Evolutionary conservation across 1,140 invertebrate genomes (phyloP), one percentile per base, ranked within the genome.

Genomic region (Ctenoplectra terminalis): DNA sequence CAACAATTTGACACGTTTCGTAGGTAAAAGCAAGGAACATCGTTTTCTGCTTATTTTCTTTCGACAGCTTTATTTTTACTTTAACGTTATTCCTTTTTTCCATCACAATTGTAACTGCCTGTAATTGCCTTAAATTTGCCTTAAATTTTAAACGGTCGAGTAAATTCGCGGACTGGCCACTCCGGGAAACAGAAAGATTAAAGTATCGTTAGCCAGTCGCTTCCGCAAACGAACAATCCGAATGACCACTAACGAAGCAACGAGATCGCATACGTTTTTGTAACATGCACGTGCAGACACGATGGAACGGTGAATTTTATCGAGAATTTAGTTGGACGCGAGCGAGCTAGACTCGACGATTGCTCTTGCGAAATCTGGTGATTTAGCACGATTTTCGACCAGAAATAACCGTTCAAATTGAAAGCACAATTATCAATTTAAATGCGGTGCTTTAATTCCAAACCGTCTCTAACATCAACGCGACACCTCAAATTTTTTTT

Each of bases 241-340:
- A 52, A 54, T 63, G 78, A 73, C 48, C 71, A 20, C 40, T 75
- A 81, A 81, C 71, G 71, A 81, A 66, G 31, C 75, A 81, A 81
- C 72, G 78, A 75, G 71, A 54, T 81, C 78, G 66, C 60, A 60
- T 75, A 46, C 58, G 48, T n/a, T 17, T 46, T 17, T 26, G 4
- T 17, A 31, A 34, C 29, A 37, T 20, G n/a, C n/a, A 40, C 70
- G 77, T 17, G 48, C 23, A 34, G 58, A 31, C 11, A 40, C 29
- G 29, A 43, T n/a, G 48, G 26, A 56, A 63, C 15, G 61, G 37
- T 17, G 58, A 61, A 56, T 81, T 81, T 81, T 73, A 70, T 20
- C 60, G 37, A 17, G 40, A 64, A 81, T 64, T 73, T 64, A 37
- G 58, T 61, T 61, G 34, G n/a, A 69, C 17, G 2, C 15, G 17